A percentile compares a stretch with the other conserved stretches of the same genome.
Evolutionary conservation across 2,113 vertebrate genomes (phyloP).

Genomic region (Colistium nudipinnis): DNA sequence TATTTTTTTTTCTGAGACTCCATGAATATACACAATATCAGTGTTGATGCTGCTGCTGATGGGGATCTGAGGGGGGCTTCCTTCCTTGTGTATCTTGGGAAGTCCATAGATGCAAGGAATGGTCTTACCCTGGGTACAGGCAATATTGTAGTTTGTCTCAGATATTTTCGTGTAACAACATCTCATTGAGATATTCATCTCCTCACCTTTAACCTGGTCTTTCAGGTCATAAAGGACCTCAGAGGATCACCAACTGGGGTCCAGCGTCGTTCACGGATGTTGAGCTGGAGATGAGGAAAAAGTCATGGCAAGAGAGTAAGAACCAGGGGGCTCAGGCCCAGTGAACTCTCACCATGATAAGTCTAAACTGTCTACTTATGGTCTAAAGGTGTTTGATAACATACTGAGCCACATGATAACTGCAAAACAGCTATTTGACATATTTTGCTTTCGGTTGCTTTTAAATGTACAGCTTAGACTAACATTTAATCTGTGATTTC

Average conservation of each 20-base stretch:
- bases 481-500: background rate
- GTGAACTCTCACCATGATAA: constrained; percentile 12
- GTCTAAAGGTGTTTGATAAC: constrained; percentile 6
- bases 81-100: no score
- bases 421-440: background rate
- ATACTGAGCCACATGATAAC: background rate
- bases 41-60: no score
- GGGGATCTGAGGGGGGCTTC: no score
- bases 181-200: background rate
- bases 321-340: constrained; percentile 68
- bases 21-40: no score
- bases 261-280: constrained; percentile 87
- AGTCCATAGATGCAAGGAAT: no score
- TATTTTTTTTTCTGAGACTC: no score
- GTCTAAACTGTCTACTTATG: background rate
- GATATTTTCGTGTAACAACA: background rate
- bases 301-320: constrained; percentile 90
- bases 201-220: constrained; percentile 8
- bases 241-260: constrained; percentile 91
- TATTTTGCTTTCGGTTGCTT: background rate
- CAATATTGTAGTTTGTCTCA: no score
- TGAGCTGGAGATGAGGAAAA: constrained; percentile 88
- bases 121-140: no score
- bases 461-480: background rate
- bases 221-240: constrained; percentile 87